Evolutionary conservation across 2,888 invertebrate species (phyloP).

Genomic region (Seira ritae): DNA sequence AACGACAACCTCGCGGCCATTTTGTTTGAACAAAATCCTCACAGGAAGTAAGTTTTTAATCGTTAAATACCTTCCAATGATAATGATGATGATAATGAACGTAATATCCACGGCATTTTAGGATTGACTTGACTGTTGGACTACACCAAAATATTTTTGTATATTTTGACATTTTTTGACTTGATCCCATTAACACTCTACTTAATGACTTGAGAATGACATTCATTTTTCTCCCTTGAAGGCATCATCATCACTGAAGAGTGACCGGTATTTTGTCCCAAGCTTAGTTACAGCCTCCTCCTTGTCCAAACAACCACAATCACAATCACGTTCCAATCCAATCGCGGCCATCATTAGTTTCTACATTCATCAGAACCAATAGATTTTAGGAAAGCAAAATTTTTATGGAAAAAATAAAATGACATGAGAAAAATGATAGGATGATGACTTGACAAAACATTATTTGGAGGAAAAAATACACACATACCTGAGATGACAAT

Average conservation of each 20-base stretch:
- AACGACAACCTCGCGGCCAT: constrained; percentile 31
- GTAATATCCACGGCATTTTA: background rate
- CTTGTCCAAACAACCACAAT: background rate
- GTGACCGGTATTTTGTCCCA: too few species aligned
- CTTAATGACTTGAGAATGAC: constrained; percentile 50
- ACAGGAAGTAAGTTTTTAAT: constrained; percentile 53
- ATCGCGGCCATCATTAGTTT: constrained; percentile 28
- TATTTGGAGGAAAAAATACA: background rate
- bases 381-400: too few species aligned
- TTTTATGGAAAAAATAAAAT: constrained; percentile 21
- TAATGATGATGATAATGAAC: too few species aligned
- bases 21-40: constrained; percentile 12
- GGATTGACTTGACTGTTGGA: background rate
- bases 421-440: constrained; percentile 54
- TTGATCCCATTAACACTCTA: constrained; percentile 17
- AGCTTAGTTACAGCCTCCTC: too few species aligned
- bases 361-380: constrained; percentile 9
- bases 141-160: constrained; percentile 36
- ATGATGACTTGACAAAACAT: constrained; percentile 48
- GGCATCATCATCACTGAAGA: background rate
- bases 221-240: constrained; percentile 29
- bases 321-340: background rate
- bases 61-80: background rate
- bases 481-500: background rate
- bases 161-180: constrained; percentile 37